phyloP scores from a whole-genome alignment of 1,140 invertebrate species.

The Limonius californicus region DNA sequence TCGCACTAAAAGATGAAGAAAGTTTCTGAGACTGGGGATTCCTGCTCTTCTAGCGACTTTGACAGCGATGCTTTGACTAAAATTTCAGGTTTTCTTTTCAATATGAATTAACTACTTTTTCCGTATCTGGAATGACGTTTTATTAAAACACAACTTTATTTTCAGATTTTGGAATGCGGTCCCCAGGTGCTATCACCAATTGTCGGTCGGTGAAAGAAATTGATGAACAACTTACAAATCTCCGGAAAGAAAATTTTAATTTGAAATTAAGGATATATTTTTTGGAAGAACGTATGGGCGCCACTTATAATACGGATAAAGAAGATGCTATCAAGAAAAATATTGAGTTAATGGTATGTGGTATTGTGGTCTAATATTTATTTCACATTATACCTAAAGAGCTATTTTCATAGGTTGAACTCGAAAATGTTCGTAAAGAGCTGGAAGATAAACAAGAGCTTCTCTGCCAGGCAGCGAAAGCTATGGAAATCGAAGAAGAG shows the following conservation, averaged over 20 bases:
- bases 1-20: too few species aligned
- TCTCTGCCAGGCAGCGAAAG: slow-evolving; percentile 75
- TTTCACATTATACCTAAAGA: too few species aligned
- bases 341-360: slow-evolving; percentile 77
- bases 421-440: slow-evolving; percentile 74
- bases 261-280: slow-evolving; percentile 87
- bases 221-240: slow-evolving; percentile 75
- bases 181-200: slow-evolving; percentile 26
- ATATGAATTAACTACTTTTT: too few species aligned
- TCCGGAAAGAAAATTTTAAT: slow-evolving; percentile 91
- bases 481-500: slow-evolving; percentile 58
- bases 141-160: too few species aligned
- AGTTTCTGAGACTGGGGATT: too few species aligned
- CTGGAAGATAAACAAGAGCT: slow-evolving; percentile 77
- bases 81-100: not conserved
- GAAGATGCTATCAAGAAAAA: slow-evolving; percentile 67
- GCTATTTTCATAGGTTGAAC: slow-evolving; percentile 60
- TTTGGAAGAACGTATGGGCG: slow-evolving; percentile 77
- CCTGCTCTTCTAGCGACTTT: not conserved
- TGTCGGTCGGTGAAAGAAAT: slow-evolving; percentile 77
- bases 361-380: too few species aligned
- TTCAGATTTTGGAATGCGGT: slow-evolving; percentile 36
- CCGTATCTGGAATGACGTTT: too few species aligned
- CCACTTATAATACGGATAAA: slow-evolving; percentile 56
- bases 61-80: not conserved